These are phyloP conservation scores for Goniozus legneri DNA, from an alignment of 1,140 invertebrate species.

Conservation along the genomic window DNA sequence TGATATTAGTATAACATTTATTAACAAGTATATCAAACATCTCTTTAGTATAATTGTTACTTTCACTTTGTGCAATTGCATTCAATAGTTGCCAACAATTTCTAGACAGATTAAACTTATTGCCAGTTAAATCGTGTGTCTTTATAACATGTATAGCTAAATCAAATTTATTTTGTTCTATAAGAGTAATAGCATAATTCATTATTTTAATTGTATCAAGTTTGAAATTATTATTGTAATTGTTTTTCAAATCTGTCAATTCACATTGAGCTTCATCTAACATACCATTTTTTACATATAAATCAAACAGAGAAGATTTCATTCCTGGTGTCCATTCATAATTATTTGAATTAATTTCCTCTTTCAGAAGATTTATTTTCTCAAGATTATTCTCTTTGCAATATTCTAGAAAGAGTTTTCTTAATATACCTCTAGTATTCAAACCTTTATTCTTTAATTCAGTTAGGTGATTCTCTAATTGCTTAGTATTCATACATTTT, in stretches of 20 bases:
- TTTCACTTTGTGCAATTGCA: constrained; percentile 38
- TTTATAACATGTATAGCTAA: constrained; percentile 51
- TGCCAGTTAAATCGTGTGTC: constrained; percentile 36
- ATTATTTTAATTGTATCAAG: constrained; percentile 60
- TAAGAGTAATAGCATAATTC: constrained; percentile 54
- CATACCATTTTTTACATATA: constrained; percentile 52
- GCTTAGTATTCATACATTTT: constrained; percentile 54
- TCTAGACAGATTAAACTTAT: constrained; percentile 34
- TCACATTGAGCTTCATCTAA: constrained; percentile 49
- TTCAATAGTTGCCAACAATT: constrained; percentile 57
- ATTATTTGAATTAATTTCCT: constrained; percentile 48
- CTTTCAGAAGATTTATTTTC: constrained; percentile 48
- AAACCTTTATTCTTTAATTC: constrained; percentile 57
- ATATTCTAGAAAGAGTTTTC: constrained; percentile 54
- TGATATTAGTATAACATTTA: constrained; percentile 50
- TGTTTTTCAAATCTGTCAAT: constrained; percentile 48
- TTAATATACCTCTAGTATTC: constrained; percentile 56
- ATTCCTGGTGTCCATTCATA: constrained; percentile 56
- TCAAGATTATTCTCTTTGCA: constrained; percentile 49
- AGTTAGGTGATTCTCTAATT: constrained; percentile 53
- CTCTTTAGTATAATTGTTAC: constrained; percentile 32
- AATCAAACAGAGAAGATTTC: constrained; percentile 54
- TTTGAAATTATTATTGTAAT: constrained; percentile 47
- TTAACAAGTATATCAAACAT: constrained; percentile 51
- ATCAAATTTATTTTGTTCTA: constrained; percentile 48